Base-by-base conservation (phyloP, 2,113 vertebrate species). In the Plestiodon gilberti region DNA sequence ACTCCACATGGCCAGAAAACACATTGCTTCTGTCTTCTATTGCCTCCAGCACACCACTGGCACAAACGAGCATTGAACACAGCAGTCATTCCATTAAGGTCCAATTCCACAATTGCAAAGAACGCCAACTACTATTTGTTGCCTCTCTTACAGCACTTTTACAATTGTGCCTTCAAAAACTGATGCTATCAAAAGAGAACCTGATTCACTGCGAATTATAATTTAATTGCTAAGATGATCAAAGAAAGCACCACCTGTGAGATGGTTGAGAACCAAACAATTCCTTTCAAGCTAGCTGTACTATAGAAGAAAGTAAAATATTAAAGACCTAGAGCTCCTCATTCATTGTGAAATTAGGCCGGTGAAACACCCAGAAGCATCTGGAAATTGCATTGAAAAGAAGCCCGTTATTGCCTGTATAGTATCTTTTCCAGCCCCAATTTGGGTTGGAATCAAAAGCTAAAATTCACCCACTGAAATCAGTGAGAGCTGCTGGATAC, bases 201-300 rank as follows among this genome's bases (percentile, higher is more conserved):
- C 87, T 93, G 88, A 94, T 94, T 90, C 90, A 91, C 85, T 88
- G 85, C 82, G 91, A 93, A 93, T 94, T 93, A 91, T 62, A 92
- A 48, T 89, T 90, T 89, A 91, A 93, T 91, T 91, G 81, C 89
- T 92, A 83, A 35, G 5, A 81, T 35, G 33, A 82, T 86, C 30
- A 81, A 88, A 57, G 70, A 40, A 80, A 87, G 79, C 85, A 82
- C 23, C 71, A 87, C 43, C 89, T 81, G 78, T 80, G 90, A 89
- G 38, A 61, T 91, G 83, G 85, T 90, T 93, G 85, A 90, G 92
- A 91, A 90, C 73, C 25, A 75, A 91, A 85, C 59, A 90, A 94
- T 92, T 92, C 92, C 78, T 83, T 87, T 90, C 69, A 87, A 14
- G 22, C 82, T 83, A 83, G n/a, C 67, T 84, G 4, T 80, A 78